Conservation (phyloP, 2,888 invertebrate species). For the Nymphalis polychloros region DNA sequence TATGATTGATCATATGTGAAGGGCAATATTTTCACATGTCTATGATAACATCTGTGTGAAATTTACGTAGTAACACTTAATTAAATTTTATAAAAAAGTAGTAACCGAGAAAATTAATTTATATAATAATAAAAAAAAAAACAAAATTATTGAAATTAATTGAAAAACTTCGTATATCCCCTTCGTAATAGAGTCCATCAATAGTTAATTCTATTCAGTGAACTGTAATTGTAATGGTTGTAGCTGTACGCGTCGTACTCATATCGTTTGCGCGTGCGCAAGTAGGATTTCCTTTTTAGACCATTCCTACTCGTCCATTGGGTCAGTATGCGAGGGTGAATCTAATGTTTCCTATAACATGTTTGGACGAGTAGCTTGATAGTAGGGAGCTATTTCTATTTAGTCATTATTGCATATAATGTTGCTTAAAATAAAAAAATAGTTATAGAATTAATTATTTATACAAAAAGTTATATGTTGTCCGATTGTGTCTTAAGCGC, state of each 20-base stretch:
- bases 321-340: constrained; percentile 71
- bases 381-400: constrained; percentile 9
- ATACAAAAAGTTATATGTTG: no score
- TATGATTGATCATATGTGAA: no score
- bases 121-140: neutral
- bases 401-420: neutral
- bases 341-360: constrained; percentile 37
- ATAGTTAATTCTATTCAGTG: constrained; percentile 40
- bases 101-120: neutral
- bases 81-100: no score
- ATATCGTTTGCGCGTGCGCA: constrained; percentile 69
- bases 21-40: no score
- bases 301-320: constrained; percentile 64
- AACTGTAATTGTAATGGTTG: constrained; percentile 52
- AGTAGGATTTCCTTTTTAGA: constrained; percentile 82
- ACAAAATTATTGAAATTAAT: neutral
- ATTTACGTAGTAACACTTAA: no score
- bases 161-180: neutral
- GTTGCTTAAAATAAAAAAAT: no score
- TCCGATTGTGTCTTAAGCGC: no score
- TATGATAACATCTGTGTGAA: no score
- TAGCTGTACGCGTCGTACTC: constrained; percentile 53
- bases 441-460: no score
- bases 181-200: constrained; percentile 19
- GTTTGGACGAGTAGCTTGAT: constrained; percentile 8